These are phyloP conservation scores for Cacatua alba DNA, from an alignment of 2,113 vertebrate genomes.

Conservation along the genomic window DNA sequence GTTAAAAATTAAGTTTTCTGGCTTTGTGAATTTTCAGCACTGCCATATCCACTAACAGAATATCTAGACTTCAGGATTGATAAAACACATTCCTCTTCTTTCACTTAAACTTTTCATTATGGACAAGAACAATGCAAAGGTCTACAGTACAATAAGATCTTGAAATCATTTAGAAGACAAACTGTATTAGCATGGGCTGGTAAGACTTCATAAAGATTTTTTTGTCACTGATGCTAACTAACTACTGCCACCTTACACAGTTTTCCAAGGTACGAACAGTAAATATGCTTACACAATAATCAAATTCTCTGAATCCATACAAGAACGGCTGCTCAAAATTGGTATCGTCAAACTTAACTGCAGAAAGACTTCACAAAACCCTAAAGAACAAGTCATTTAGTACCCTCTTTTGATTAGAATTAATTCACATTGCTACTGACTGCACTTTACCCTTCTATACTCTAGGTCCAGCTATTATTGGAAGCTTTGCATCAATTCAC, in stretches of 20 bases:
- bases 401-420: background rate
- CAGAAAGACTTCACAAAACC: conserved; percentile 18
- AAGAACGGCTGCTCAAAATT: background rate
- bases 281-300: background rate
- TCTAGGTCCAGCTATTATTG: conserved; percentile 32
- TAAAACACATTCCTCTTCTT: background rate
- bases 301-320: background rate
- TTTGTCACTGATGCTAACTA: background rate
- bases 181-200: background rate
- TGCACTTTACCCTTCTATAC: background rate
- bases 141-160: background rate
- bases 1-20: background rate
- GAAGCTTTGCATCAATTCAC: conserved; percentile 19
- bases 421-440: background rate
- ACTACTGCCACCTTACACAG: conserved; percentile 3
- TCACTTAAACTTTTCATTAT: background rate
- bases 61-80: background rate
- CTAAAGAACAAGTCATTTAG: background rate
- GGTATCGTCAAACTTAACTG: background rate
- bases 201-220: background rate
- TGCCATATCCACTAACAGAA: background rate
- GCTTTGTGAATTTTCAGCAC: background rate
- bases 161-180: background rate
- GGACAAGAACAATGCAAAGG: background rate
- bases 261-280: background rate